These are phyloP conservation scores for Melanostigma gelatinosum DNA, from an alignment of 2,113 vertebrate species.

Conservation along the genomic window DNA sequence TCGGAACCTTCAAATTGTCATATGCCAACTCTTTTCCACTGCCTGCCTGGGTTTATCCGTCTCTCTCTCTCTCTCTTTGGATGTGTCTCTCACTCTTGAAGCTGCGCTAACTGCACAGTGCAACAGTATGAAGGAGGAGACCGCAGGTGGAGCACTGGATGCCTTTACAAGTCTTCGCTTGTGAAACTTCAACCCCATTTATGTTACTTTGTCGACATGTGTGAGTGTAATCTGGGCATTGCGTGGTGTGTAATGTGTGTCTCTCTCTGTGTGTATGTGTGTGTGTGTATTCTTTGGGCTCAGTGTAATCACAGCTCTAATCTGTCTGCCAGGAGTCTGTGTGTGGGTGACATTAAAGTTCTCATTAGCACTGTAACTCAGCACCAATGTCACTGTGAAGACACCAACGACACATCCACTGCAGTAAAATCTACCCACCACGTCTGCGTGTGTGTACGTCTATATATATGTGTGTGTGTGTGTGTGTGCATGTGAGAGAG, in stretches of 20 bases:
- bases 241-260: conserved; percentile 26
- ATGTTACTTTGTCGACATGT: conserved; percentile 45
- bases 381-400: conserved; percentile 77
- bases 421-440: conserved; percentile 58
- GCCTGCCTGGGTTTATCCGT: conserved; percentile 1
- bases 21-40: background rate
- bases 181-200: conserved; percentile 47
- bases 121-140: conserved; percentile 6
- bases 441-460: conserved; percentile 14
- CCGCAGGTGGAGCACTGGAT: conserved; percentile 19
- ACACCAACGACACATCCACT: conserved; percentile 70
- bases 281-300: conserved; percentile 54
- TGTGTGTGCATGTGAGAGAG: conserved; percentile 21
- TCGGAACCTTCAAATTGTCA: background rate
- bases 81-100: conserved; percentile 14
- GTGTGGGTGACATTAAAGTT: conserved; percentile 81
- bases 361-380: conserved; percentile 81
- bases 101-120: conserved; percentile 12
- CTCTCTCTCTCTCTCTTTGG: conserved; percentile 1
- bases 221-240: conserved; percentile 28
- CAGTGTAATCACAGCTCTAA: conserved; percentile 76
- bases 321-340: conserved; percentile 73
- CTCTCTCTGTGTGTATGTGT: conserved; percentile 41
- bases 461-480: conserved; percentile 15
- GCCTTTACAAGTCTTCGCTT: conserved; percentile 34